These are phyloP conservation scores for Eudyptes chrysolophus DNA, from an alignment of 2,113 vertebrate species.

Conservation along the genomic window DNA sequence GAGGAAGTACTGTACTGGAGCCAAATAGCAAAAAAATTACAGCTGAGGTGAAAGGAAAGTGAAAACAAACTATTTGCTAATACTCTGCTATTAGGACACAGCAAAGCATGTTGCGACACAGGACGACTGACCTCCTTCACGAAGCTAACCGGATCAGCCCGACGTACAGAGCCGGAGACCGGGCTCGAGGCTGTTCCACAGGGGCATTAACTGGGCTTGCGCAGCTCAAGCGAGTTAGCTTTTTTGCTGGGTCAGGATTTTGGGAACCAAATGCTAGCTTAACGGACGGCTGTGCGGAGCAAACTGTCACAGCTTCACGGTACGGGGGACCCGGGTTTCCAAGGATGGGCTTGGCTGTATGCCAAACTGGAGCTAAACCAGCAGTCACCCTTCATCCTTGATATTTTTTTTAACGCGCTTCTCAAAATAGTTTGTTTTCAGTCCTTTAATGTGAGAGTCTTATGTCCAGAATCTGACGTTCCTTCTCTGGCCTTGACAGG, in stretches of 20 bases:
- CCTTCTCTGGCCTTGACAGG: not conserved
- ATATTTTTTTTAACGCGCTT: not conserved
- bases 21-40: not conserved
- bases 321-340: rapidly evolving
- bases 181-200: not conserved
- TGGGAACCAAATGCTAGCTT: rapidly evolving
- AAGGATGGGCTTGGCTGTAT: too few species aligned
- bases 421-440: not conserved
- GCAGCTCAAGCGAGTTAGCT: rapidly evolving
- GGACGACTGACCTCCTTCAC: not conserved
- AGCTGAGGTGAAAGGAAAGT: not conserved
- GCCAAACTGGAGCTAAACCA: too few species aligned
- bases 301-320: too few species aligned
- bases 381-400: not conserved
- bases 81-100: not conserved
- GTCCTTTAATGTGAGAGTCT: not conserved
- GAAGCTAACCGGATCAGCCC: not conserved
- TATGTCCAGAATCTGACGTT: too few species aligned
- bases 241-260: not conserved
- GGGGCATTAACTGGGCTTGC: rapidly evolving
- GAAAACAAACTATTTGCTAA: not conserved
- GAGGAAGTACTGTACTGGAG: too few species aligned
- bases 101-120: rapidly evolving
- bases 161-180: rapidly evolving
- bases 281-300: rapidly evolving